Base-by-base conservation (phyloP, 2,797 vertebrate species). In the Aplochiton taeniatus region DNA sequence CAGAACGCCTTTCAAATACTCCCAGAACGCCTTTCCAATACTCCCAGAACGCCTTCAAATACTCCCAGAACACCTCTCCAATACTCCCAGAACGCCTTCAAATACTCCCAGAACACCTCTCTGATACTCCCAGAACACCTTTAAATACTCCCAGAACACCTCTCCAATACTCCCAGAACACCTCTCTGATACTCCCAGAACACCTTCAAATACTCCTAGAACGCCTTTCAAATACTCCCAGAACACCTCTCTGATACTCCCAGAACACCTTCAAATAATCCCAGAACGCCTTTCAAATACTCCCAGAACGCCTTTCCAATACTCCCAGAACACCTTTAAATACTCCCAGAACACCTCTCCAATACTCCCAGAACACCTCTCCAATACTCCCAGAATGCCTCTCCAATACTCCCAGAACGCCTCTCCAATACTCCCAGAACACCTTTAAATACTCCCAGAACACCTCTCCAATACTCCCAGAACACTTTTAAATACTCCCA, bases 401-500 rank as follows among this genome's bases (percentile, higher is more conserved):
- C 17, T 8, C 17, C 7, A 44, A 19, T 16, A 12, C 45, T 31
- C 54, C 41, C 1, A 14, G n/a, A 12, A 41, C 47, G 41, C 12
- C 5, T 17, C 17, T 8, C 17, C 7, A 44, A 19, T 16, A 12
- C 45, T 31, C 54, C 41, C 1, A 14, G n/a, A 12, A 41, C 47
- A 41, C 12, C 5, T 17, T 11, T 8, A 11, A 44, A 19, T 16
- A 12, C 45, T 31, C 54, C n/a, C n/a, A n/a, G n/a, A n/a, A n/a
- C n/a, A n/a, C n/a, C n/a, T n/a, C n/a, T n/a, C n/a, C 63, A 52
- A 49, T 68, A 53, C 61, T 63, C 59, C 9, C 0, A 13, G 53
- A 54, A 46, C 16, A 46, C 14, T n/a, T n/a, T n/a, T n/a, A n/a
- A n/a, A 42, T 17, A 31, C 41, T n/a, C n/a, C n/a, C 1, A 14